These are phyloP conservation scores for Nothocercus nigrocapillus DNA, from an alignment of 2,113 vertebrate genomes.

Conservation along the genomic window DNA sequence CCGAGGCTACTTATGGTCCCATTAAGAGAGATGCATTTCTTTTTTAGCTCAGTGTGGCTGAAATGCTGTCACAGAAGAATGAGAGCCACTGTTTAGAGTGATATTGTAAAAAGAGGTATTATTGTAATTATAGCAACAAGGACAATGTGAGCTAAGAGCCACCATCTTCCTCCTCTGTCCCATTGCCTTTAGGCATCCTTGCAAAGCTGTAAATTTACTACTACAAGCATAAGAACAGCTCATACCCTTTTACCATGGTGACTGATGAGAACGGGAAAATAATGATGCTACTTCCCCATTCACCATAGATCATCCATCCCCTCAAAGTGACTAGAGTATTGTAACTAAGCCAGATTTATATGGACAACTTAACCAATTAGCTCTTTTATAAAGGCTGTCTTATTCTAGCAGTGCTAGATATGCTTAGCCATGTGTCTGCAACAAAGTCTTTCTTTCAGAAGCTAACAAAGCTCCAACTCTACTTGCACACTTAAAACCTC, in stretches of 20 bases:
- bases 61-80: conserved; percentile 57
- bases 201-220: conserved; percentile 46
- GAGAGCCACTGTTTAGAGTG: background rate
- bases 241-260: background rate
- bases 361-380: background rate
- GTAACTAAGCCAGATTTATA: background rate
- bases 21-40: conserved; percentile 57
- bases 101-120: conserved; percentile 38
- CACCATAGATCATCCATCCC: conserved; percentile 13
- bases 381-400: background rate
- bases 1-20: conserved; percentile 55
- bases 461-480: background rate
- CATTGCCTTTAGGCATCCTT: background rate
- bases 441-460: background rate
- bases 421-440: conserved; percentile 1
- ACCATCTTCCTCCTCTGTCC: background rate
- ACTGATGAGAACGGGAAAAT: conserved; percentile 45
- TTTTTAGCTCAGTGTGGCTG: conserved; percentile 43
- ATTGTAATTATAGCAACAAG: conserved; percentile 28
- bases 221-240: conserved; percentile 31
- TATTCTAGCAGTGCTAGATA: conserved; percentile 17
- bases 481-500: background rate
- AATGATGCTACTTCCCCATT: conserved; percentile 9
- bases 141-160: background rate
- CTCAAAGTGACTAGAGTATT: conserved; percentile 12